Evolutionary conservation across 2,797 vertebrate species (phyloP), one percentile per base, ranked within the genome.

Genomic region (Parauchenoglanis ngamensis): DNA sequence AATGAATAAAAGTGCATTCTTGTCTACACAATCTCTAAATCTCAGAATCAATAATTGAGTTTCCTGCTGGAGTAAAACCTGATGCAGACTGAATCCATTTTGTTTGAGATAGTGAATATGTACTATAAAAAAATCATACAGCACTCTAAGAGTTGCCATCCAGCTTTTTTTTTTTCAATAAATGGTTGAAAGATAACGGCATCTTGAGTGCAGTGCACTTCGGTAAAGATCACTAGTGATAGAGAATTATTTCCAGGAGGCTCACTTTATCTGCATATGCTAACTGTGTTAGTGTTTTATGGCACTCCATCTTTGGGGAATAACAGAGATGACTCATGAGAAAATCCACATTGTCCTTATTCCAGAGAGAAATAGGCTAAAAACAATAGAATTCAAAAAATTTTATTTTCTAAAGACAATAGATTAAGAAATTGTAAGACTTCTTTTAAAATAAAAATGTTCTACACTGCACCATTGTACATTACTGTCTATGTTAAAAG

Each of bases 101-200:
- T 84, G 88, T 65, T 68, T 56, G 21, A 35, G 31, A 59, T 25
- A 59, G 31, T 25, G 40, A 59, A 79, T 79, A 40, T 25, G 5
- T 3, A 13, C 76, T 78, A 25, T 10, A 56, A 78, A 87, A 89
- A 40, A 84, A 49, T 84, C 63, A 84, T 49, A 49, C 72, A 40
- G 56, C 54, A 75, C 57, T 63, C 44, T 67, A 44, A 21, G 21
- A 46, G n/a, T 56, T 77, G 10, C n/a, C 7, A 73, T 23, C 15
- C 23, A 25, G 40, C 4, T 73, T 28, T 5, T 28, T 28, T 70
- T 19, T 35, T 35, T 7, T 72, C 75, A 77, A 54, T 77, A 31
- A 54, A 77, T 54, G 75, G 44, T 1, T 13, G 5, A 75, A 75
- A 75, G 49, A 54, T 77, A 77, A 31, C 1, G 15, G 17, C 28